Base-by-base conservation (phyloP, 1,140 invertebrate genomes). In the Drosophila parvula region DNA sequence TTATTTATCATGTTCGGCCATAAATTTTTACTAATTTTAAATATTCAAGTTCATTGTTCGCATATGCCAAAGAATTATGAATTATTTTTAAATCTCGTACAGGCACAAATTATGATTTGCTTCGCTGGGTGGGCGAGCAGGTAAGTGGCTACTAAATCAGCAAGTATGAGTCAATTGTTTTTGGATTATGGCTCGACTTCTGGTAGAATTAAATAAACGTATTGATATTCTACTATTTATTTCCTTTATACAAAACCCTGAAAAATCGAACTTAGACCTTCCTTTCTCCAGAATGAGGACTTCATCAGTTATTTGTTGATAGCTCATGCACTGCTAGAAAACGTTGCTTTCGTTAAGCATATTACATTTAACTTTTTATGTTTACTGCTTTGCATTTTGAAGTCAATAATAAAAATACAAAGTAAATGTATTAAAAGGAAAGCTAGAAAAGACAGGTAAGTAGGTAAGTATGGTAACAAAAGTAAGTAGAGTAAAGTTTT, bases 21-120 rank as follows among this genome's bases (percentile, higher is more conserved):
- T 43, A 16, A 50, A 41, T 55, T 34, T 51, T 16, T 40, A 63
- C 57, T 63, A 73, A 68, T 69, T 88, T 88, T 67, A 71, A 75
- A 79, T 63, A 61, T 58, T 79, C 65, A 86, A 86, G 81, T 85
- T 85, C 69, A 81, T 88, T 86, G 79, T 60, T 86, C 59, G 50
- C 34, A 18, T 45, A 36, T 55, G 58, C 59, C 50, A 50, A 51
- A 48, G 55, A 56, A 63, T 61, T 75, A 45, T 51, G 34, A 75
- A 75, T 74, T 79, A 78, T 75, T 75, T 69, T 65, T 61, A 69
- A 45, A 53, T 34, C 16, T 16, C 16, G 9, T 18, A 16, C 36
- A 32, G 22, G 5, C 16, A 32, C 16, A 32, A 30, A 58, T 53
- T 16, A 57, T 40, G 5, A 40, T n/a, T 16, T n/a, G 30, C 51